Conservation (phyloP, 2,797 vertebrate genomes). For the Phrynocephalus forsythii region DNA sequence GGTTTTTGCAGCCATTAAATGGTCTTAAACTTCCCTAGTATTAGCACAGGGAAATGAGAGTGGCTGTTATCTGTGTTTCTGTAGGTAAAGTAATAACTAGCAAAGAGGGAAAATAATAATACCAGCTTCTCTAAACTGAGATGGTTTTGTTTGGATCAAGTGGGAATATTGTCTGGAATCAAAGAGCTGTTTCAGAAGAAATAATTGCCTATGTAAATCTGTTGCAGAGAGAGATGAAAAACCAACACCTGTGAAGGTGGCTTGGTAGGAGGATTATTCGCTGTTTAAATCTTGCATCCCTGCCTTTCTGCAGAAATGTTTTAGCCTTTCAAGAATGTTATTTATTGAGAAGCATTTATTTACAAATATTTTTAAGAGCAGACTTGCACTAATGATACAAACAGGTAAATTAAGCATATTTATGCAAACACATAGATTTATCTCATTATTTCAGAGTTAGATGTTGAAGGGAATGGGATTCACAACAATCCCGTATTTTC, state of each 20-base stretch:
- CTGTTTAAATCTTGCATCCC: constrained; percentile 6
- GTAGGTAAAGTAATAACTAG: background rate
- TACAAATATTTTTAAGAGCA: background rate
- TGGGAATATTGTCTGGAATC: constrained; percentile 2
- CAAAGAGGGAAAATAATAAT: background rate
- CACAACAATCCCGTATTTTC: background rate
- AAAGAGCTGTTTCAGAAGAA: constrained; percentile 25
- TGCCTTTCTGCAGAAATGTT: background rate
- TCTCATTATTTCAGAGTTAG: constrained; percentile 13
- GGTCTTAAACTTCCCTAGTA: background rate
- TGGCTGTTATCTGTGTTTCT: background rate
- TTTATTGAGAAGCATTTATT: constrained; percentile 10
- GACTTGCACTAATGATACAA: background rate
- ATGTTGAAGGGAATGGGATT: background rate
- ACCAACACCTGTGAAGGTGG: background rate
- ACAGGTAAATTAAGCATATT: background rate
- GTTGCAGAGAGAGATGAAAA: constrained; percentile 2
- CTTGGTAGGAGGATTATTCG: background rate
- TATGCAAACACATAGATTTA: background rate
- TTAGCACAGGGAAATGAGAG: background rate
- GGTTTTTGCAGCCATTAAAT: constrained; percentile 6
- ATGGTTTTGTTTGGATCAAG: constrained; percentile 15
- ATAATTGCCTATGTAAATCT: constrained; percentile 23
- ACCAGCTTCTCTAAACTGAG: background rate
- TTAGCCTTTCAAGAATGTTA: background rate